Evolutionary conservation across 1,140 invertebrate genomes (phyloP), one percentile per base, ranked within the genome.

Genomic region (Diorhabda elongata): DNA sequence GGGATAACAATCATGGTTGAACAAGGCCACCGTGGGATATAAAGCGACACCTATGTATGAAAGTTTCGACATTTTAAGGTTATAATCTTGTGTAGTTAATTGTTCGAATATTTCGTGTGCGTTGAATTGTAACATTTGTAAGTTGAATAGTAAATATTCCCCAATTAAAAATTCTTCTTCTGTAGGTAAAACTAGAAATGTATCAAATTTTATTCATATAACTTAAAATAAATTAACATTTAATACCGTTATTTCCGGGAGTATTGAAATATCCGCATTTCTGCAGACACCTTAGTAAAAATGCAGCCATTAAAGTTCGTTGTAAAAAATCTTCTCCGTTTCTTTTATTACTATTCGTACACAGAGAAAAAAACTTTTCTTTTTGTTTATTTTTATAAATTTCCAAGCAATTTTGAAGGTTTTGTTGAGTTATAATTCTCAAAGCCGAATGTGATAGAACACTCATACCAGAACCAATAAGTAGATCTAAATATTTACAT

Each of bases 1-100:
- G 4, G 92, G 92, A 80, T 92, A 90, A 81, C 94, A 96, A 68
- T 94, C 92, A 76, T 96, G 94, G 81, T 96, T 96, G 79, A 96
- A 93, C 58, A 94, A 84, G 4, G 93, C 90, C 0, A 91, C 89
- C 0, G 89, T 90, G 2, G 90, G 86, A 76, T 94, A 96, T 42
- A 96, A 84, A 4, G 87, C 94, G 3, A 94, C 89, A 2, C 91
- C 94, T n/a, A 92, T 80, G 73, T 89, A 87, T 1, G 84, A 73
- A 42, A 84, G 82, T 80, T 87, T 86, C 58, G 85, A 81, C 56
- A 85, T 83, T 58, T 81, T 81, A 73, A 90, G 86, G 42, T 66
- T 64, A 63, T 73, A 84, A 7, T 83, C 74, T 3, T 78, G 78
- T 5, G 80, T 82, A 6, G 86, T 76, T 2, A 85, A 75, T 0